Base-by-base conservation (phyloP, 2,113 vertebrate genomes). In the Charadrius vociferus region DNA sequence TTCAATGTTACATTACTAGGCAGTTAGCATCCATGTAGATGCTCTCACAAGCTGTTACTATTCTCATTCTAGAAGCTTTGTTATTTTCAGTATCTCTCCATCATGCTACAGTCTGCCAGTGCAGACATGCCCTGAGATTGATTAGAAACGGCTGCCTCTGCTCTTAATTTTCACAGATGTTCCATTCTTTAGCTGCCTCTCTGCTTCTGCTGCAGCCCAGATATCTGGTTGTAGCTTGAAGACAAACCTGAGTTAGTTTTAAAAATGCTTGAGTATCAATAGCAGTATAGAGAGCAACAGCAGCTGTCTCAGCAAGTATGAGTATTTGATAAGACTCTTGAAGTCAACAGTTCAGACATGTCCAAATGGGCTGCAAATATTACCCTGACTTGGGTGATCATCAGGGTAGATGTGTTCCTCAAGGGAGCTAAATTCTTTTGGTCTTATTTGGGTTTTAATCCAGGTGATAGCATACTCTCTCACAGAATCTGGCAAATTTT, bases 121-220 rank as follows among this genome's bases (percentile, higher is more conserved):
- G 13, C 8, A 91, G 86, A 77, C 63, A 63, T 84, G 68, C n/a
- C 50, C 63, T 24, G 61, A 81, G 50, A 91, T 39, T 95, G 88
- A 94, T 92, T 96, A 91, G 83, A 71, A 95, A 93, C 3, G 1
- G 63, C 55, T 95, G 59, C n/a, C 29, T 94, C 55, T 12, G 5
- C 55, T 50, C 59, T 88, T 81, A 66, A 70, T 95, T 96, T 92
- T 81, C 83, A 91, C 83, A 88, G 80, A 92, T 89, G 65, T 86
- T 96, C 55, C 22, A 83, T 90, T 94, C 45, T 86, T 84, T 78
- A 92, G 23, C 37, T 83, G 39, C 23, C 16, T 81, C 20, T 77
- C 32, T 80, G 32, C 30, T 72, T 92, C 53, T 83, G 8, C 49
- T 95, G 47, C 66, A 78, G 45, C 24, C 2, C 2, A 81, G 32